phyloP scores from a whole-genome alignment of 2,797 vertebrate genomes.

The Molossus alvarezi region DNA sequence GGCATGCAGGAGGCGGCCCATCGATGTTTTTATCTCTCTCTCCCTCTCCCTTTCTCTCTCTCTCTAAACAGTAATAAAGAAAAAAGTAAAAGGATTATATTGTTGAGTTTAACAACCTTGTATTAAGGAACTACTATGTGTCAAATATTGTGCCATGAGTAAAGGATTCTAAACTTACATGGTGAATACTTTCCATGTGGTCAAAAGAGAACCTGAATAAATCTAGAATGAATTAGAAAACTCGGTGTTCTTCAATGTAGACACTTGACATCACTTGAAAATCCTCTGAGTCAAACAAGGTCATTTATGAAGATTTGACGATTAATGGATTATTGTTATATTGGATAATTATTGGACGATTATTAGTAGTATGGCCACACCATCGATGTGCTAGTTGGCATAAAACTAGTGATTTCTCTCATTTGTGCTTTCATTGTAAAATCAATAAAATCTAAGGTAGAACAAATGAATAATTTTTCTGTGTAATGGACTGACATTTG shows the following conservation, averaged over 20 bases:
- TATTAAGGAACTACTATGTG: not conserved
- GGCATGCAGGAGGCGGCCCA: too few species aligned
- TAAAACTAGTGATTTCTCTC: not conserved
- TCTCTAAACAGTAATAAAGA: too few species aligned
- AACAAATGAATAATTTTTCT: not conserved
- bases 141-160: not conserved
- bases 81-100: not conserved
- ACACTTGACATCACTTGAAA: not conserved
- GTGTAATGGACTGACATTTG: not conserved
- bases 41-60: too few species aligned
- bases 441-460: not conserved
- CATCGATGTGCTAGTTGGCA: not conserved
- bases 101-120: not conserved
- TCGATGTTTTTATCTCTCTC: too few species aligned
- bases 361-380: not conserved
- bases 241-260: not conserved
- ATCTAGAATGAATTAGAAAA: conserved; percentile 24
- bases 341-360: not conserved
- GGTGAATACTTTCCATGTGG: not conserved
- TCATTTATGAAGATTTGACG: not conserved
- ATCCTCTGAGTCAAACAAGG: not conserved
- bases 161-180: not conserved
- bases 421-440: conserved; percentile 28
- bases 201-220: not conserved
- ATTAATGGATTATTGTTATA: not conserved